Evolutionary conservation across 2,797 vertebrate genomes (phyloP), one percentile per base, ranked within the genome.

Genomic region (Hemibagrus guttatus): DNA sequence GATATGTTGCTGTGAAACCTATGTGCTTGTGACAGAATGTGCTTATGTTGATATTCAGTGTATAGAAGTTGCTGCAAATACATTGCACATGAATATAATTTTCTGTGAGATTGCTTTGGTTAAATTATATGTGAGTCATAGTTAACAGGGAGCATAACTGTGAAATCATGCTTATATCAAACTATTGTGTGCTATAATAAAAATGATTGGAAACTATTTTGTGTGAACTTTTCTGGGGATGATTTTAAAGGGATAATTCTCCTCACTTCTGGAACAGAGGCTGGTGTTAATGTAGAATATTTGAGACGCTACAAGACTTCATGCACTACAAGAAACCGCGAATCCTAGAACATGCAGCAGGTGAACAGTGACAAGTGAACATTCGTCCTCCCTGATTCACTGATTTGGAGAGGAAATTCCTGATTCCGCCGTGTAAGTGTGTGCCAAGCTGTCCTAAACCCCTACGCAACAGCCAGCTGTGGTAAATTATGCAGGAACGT

Each of bases 401-500:
- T 90, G 85, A 88, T 66, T 83, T 86, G 83, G 81, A 89, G 90
- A 35, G 12, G 84, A 92, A 90, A 91, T 91, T 90, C 74, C 91
- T 91, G 88, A 89, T 85, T 91, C 81, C 91, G 88, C 89, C 89
- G 82, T 81, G 88, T 84, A 83, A 86, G 81, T 26, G 13, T 68
- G 16, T 84, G 84, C 87, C 88, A 88, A 89, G 61, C 79, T 84
- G 59, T 88, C 83, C 54, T 58, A 74, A 80, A n/a, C 35, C 84
- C 58, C 54, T 66, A 89, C 14, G 54, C 89, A 84, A 87, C 85
- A 75, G 90, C 89, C 92, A 93, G 92, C 92, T 93, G 91, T 90
- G 87, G 91, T 93, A 93, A 93, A 94, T 92, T 90, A 94, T 93
- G 92, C 91, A 94, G 91, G 82, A 91, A 87, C 12, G 88, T 95